Percentiles rank a stretch among this genome's conserved stretches.
These are phyloP conservation scores for Pasiphila rectangulata DNA, from an alignment of 2,888 invertebrate species.

Conservation along the genomic window DNA sequence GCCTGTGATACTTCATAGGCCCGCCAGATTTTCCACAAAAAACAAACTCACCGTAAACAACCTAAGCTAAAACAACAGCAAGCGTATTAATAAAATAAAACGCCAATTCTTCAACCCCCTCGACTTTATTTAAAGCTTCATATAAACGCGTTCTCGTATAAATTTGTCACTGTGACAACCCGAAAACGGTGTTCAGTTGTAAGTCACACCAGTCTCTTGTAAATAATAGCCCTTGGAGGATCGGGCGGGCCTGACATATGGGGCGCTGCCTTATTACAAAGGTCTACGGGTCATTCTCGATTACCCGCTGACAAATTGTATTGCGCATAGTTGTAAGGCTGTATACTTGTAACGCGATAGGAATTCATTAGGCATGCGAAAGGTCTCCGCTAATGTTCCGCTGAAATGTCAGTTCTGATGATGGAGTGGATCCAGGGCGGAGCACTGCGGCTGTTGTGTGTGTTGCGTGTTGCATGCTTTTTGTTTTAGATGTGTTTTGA, in stretches of 20 bases:
- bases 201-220: constrained; percentile 50
- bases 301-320: constrained; percentile 38
- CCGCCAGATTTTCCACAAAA: background rate
- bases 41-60: constrained; percentile 1
- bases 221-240: constrained; percentile 45
- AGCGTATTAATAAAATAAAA: constrained; percentile 35
- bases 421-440: constrained; percentile 30
- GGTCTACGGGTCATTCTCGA: constrained; percentile 36
- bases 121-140: constrained; percentile 49
- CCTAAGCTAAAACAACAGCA: constrained; percentile 7
- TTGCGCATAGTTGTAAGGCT: constrained; percentile 40
- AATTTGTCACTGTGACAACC: constrained; percentile 56
- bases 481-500: background rate
- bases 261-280: constrained; percentile 32
- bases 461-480: background rate
- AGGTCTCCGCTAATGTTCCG: constrained; percentile 43
- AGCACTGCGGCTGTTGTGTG: constrained; percentile 19
- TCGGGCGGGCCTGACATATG: constrained; percentile 18
- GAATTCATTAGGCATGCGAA: constrained; percentile 64
- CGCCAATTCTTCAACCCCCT: constrained; percentile 40
- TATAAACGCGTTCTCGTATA: constrained; percentile 50
- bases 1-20: background rate
- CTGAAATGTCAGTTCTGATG: constrained; percentile 44
- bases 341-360: constrained; percentile 41
- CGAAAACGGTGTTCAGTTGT: constrained; percentile 49